These are phyloP conservation scores for Amphipoea lucens DNA, from an alignment of 2,888 invertebrate species.

Conservation along the genomic window DNA sequence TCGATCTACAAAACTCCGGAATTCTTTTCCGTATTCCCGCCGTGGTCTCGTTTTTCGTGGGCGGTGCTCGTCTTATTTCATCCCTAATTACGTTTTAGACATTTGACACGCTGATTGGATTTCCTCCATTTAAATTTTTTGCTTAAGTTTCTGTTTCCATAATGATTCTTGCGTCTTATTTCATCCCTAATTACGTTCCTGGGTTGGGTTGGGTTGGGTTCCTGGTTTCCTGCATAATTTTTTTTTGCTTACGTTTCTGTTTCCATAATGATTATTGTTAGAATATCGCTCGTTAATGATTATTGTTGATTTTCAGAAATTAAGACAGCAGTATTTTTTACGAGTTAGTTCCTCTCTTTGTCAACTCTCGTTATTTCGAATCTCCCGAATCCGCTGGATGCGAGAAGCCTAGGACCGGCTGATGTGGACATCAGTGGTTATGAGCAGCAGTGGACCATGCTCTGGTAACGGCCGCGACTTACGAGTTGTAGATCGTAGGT, in stretches of 20 bases:
- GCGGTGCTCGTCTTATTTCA: constrained; percentile 40
- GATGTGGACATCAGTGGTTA: not conserved
- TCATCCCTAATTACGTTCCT: constrained; percentile 50
- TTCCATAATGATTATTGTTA: not conserved
- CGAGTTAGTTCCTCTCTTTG: not conserved
- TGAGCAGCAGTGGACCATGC: too few species aligned
- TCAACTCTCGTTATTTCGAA: not conserved
- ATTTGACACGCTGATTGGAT: constrained; percentile 43
- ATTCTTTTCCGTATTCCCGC: constrained; percentile 2
- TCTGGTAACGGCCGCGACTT: too few species aligned
- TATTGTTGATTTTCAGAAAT: not conserved
- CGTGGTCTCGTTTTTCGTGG: constrained; percentile 30
- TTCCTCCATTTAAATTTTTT: constrained; percentile 1
- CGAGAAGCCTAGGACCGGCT: not conserved
- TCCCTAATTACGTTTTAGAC: constrained; percentile 49
- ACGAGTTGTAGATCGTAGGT: too few species aligned
- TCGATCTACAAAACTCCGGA: not conserved
- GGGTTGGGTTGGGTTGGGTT: too few species aligned
- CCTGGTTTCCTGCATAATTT: too few species aligned
- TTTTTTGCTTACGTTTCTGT: not conserved
- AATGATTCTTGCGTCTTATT: constrained; percentile 21
- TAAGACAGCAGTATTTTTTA: not conserved
- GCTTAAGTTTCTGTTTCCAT: not conserved
- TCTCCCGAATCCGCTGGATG: not conserved
- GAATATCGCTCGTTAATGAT: too few species aligned